phyloP scores from a whole-genome alignment of 2,113 vertebrate genomes.

The Misgurnus anguillicaudatus region DNA sequence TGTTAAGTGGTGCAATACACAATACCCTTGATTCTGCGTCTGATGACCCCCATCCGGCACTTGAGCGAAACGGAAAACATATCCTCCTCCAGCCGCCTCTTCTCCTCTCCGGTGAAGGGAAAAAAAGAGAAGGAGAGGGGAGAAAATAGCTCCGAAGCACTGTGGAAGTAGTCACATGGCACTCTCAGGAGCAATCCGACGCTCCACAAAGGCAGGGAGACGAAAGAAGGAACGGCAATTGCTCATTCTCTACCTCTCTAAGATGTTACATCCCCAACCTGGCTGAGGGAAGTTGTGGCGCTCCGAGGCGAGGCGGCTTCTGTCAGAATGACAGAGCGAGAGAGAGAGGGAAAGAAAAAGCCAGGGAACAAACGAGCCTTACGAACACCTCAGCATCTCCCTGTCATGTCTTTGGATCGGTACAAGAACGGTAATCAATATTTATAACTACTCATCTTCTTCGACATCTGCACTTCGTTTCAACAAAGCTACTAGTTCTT shows the following conservation, averaged over 20 bases:
- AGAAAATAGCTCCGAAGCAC: conserved; percentile 54
- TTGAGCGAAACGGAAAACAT: conserved; percentile 91
- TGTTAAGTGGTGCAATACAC: conserved; percentile 59
- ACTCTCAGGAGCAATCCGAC: conserved; percentile 62
- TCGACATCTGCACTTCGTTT: neutral
- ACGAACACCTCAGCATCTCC: conserved; percentile 42
- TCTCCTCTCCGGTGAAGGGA: conserved; percentile 59
- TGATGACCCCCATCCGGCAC: conserved; percentile 89
- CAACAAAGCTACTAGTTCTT: neutral
- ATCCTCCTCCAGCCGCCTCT: conserved; percentile 59
- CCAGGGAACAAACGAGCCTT: neutral
- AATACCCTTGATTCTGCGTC: conserved; percentile 83
- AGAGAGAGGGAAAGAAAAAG: conserved; percentile 27
- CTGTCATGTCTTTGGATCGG: conserved; percentile 58
- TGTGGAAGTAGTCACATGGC: conserved; percentile 73
- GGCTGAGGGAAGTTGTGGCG: conserved; percentile 49
- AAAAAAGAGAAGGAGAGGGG: conserved; percentile 46
- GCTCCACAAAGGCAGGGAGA: conserved; percentile 47
- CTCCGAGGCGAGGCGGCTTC: conserved; percentile 49
- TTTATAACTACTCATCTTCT: conserved; percentile 63
- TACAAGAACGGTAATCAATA: conserved; percentile 64
- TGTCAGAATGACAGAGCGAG: conserved; percentile 37
- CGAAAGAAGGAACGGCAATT: conserved; percentile 32
- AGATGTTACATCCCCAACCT: conserved; percentile 42
- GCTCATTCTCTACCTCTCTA: conserved; percentile 41